A percentile compares a stretch with the other conserved stretches of the same genome.
phyloP scores from a whole-genome alignment of 2,113 vertebrate genomes.

The Istiophorus platypterus region DNA sequence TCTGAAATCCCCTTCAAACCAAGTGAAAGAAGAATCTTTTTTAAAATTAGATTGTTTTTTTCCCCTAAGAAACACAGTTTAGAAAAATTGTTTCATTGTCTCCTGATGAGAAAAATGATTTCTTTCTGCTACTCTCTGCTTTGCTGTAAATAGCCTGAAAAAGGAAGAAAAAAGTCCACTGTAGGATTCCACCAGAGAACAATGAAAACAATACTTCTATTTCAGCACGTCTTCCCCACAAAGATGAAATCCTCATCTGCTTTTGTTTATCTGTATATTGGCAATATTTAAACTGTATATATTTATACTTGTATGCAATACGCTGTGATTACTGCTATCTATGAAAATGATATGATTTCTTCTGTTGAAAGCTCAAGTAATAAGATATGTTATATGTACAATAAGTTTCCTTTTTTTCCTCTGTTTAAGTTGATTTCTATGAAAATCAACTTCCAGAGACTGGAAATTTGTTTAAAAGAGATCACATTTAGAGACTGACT shows the following conservation, averaged over 20 bases:
- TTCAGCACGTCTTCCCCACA: background rate
- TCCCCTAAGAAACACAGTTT: background rate
- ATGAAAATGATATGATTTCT: background rate
- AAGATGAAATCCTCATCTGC: background rate
- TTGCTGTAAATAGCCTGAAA: slow-evolving; percentile 5
- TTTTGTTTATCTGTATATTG: background rate
- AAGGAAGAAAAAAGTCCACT: background rate
- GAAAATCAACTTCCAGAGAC: background rate
- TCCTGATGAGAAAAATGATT: slow-evolving; percentile 7
- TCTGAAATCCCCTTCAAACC: background rate
- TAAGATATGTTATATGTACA: background rate
- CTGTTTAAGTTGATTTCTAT: background rate
- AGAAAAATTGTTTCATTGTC: background rate
- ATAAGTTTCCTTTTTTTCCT: background rate
- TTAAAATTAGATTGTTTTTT: background rate
- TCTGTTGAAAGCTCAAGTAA: background rate
- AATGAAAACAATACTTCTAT: background rate
- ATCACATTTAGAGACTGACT: background rate
- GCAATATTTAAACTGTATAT: background rate
- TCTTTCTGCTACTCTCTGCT: slow-evolving; percentile 2
- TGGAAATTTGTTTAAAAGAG: background rate
- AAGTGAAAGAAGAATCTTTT: background rate
- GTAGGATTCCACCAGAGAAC: background rate
- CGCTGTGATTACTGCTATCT: background rate
- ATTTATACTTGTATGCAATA: background rate